These are phyloP conservation scores for Drosophila insularis DNA, from an alignment of 1,140 invertebrate genomes.

Conservation along the genomic window DNA sequence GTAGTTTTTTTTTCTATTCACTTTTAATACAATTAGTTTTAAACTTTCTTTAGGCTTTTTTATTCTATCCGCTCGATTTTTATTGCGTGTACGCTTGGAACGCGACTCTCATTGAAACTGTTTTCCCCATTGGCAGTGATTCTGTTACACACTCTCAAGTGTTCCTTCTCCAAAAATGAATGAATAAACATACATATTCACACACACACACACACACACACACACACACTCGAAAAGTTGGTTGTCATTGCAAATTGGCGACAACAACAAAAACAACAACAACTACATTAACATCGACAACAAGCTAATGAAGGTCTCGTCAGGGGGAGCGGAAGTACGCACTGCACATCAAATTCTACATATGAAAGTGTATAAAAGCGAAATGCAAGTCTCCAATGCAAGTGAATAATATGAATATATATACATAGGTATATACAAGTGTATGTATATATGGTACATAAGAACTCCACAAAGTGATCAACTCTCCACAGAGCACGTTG, in stretches of 20 bases:
- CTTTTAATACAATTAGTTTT: neutral
- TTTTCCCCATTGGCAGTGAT: constrained; percentile 57
- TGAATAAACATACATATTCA: constrained; percentile 46
- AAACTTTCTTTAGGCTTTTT: neutral
- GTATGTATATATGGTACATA: neutral
- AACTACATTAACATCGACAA: constrained; percentile 33
- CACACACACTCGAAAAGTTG: constrained; percentile 1
- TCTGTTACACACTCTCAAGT: constrained; percentile 59
- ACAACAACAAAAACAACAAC: constrained; percentile 45
- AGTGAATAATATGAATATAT: constrained; percentile 30
- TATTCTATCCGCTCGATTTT: constrained; percentile 40
- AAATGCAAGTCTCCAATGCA: constrained; percentile 45
- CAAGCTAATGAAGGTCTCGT: constrained; percentile 70
- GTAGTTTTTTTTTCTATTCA: neutral
- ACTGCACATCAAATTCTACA: constrained; percentile 62
- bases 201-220: constrained; percentile 20
- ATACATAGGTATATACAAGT: neutral
- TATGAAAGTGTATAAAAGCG: constrained; percentile 64
- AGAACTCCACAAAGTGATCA: constrained; percentile 36
- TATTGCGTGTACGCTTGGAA: constrained; percentile 58
- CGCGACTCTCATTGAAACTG: constrained; percentile 69
- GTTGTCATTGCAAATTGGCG: constrained; percentile 75
- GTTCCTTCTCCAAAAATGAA: constrained; percentile 65
- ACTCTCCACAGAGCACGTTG: constrained; percentile 6
- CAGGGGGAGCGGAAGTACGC: constrained; percentile 68